Conservation (phyloP, 2,797 vertebrate genomes). For the Aldrovandia affinis region DNA sequence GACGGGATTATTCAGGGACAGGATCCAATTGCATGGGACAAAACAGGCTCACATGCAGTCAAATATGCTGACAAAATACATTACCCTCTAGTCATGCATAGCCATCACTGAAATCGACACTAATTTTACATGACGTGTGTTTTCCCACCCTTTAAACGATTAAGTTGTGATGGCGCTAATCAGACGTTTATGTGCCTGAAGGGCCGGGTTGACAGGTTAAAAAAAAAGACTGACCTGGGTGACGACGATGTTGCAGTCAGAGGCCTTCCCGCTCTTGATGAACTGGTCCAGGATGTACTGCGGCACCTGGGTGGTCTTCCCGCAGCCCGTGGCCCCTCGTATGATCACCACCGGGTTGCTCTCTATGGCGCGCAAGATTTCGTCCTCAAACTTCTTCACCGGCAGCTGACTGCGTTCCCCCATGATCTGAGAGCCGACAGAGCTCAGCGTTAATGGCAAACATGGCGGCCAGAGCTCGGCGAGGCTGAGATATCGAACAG, state of each 20-base stretch:
- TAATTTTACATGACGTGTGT: no score
- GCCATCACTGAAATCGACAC: no score
- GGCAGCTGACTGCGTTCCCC: conserved; percentile 82
- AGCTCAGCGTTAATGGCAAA: background rate
- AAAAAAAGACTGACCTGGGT: conserved; percentile 87
- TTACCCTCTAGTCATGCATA: no score
- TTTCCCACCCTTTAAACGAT: background rate
- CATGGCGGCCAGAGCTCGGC: background rate
- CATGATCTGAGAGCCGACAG: conserved; percentile 69
- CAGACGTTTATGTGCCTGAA: background rate
- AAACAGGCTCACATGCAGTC: background rate
- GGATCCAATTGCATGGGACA: background rate
- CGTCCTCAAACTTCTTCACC: conserved; percentile 86
- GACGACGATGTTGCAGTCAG: conserved; percentile 93
- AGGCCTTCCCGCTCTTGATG: conserved; percentile 74
- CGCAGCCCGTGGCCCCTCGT: conserved; percentile 92
- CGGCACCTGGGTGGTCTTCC: conserved; percentile 96
- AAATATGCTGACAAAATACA: no score
- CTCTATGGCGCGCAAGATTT: conserved; percentile 79
- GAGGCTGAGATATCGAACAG: no score
- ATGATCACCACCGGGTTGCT: conserved; percentile 87
- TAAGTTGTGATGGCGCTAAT: background rate
- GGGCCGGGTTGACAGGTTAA: no score
- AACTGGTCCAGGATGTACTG: conserved; percentile 93
- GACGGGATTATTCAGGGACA: background rate